phyloP scores from a whole-genome alignment of 2,113 vertebrate genomes.

The Nanger granti region DNA sequence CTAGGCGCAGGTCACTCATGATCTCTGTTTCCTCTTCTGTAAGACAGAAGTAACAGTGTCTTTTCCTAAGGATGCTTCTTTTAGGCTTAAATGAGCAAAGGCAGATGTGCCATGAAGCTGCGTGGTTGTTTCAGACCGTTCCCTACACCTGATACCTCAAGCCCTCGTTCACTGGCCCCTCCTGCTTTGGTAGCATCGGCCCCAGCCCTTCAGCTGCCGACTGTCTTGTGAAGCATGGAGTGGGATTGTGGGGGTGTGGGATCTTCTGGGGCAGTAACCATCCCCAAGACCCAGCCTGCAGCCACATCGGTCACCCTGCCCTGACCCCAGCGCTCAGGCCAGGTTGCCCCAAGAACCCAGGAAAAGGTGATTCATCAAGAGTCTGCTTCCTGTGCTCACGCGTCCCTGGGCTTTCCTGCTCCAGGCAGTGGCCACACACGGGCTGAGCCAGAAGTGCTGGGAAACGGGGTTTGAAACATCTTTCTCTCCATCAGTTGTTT shows the following conservation, averaged over 20 bases:
- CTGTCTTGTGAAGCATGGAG: no score
- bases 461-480: not conserved
- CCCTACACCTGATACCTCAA: not conserved
- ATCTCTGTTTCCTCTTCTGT: not conserved
- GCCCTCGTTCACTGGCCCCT: not conserved
- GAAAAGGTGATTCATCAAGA: not conserved
- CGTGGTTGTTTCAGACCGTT: not conserved
- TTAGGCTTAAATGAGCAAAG: not conserved
- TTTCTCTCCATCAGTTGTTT: not conserved
- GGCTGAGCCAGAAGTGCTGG: not conserved
- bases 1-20: not conserved
- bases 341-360: not conserved
- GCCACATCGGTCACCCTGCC: not conserved
- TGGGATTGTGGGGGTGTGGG: not conserved
- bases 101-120: not conserved
- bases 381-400: not conserved
- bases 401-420: not conserved
- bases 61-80: not conserved
- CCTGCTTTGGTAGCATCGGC: not conserved
- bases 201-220: not conserved
- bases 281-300: not conserved
- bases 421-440: not conserved
- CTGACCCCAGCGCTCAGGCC: not conserved
- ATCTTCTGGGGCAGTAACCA: not conserved
- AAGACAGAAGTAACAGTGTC: not conserved